Evolutionary conservation across 1,140 invertebrate species (phyloP).

Genomic region (Linepithema humile): DNA sequence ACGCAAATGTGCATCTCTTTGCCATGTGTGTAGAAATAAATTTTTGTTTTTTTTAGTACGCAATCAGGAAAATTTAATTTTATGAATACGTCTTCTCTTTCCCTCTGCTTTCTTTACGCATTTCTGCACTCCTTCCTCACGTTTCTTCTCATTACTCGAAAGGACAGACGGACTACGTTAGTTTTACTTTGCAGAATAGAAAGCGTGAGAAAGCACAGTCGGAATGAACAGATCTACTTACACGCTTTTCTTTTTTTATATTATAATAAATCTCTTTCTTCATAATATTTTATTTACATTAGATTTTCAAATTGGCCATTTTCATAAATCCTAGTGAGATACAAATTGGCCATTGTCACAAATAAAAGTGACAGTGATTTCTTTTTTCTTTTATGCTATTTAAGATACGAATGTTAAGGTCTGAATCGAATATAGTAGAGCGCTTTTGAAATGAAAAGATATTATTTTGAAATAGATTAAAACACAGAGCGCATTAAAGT

Average conservation of each 20-base stretch:
- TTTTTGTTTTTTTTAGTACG: not conserved
- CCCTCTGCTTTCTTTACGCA: not conserved
- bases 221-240: not conserved
- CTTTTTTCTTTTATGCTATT: not conserved
- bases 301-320: not conserved
- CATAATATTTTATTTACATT: slow-evolving; percentile 31
- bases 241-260: not conserved
- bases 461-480: not conserved
- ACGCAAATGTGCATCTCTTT: slow-evolving; percentile 26
- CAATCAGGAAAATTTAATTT: slow-evolving; percentile 21
- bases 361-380: not conserved
- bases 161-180: not conserved
- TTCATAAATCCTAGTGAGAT: not conserved
- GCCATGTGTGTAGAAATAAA: slow-evolving; percentile 8
- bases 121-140: slow-evolving; percentile 23
- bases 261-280: not conserved
- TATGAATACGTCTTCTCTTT: not conserved
- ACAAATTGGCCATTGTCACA: not conserved
- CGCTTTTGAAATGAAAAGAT: not conserved
- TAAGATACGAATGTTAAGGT: not conserved
- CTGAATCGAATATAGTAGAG: slow-evolving; percentile 18
- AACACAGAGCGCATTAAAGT: not conserved
- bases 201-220: not conserved
- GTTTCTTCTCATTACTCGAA: not conserved
- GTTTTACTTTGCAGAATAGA: not conserved